Percentiles rank a stretch among this genome's conserved stretches.
Conservation (phyloP, 2,888 invertebrate genomes). For the Mythimna lalbum region DNA sequence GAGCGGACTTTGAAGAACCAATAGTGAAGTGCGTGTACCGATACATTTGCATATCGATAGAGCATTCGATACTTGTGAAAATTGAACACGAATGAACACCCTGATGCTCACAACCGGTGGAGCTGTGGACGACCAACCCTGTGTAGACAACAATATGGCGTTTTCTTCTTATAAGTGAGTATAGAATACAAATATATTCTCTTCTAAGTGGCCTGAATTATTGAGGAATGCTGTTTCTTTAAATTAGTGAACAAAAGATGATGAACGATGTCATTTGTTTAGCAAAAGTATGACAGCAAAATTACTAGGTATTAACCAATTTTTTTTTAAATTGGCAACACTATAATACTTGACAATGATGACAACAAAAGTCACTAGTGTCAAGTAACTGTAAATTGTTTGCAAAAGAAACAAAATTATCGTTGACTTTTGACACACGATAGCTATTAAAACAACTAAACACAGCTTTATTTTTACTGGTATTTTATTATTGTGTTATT, state of each 20-base stretch:
- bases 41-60: constrained; percentile 63
- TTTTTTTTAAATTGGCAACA: constrained; percentile 1
- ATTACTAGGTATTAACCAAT: not conserved
- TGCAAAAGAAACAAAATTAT: constrained; percentile 24
- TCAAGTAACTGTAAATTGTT: constrained; percentile 34
- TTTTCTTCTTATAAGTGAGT: constrained; percentile 89
- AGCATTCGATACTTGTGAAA: constrained; percentile 62
- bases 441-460: constrained; percentile 18
- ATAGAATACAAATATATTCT: constrained; percentile 49
- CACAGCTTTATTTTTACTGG: constrained; percentile 7
- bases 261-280: not conserved
- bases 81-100: constrained; percentile 84
- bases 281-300: constrained; percentile 19
- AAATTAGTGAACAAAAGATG: constrained; percentile 26
- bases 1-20: constrained; percentile 72
- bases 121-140: constrained; percentile 85
- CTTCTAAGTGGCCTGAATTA: constrained; percentile 40
- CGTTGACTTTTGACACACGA: constrained; percentile 34
- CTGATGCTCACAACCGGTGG: constrained; percentile 88
- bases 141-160: constrained; percentile 87
- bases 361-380: constrained; percentile 34
- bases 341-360: constrained; percentile 18
- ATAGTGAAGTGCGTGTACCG: constrained; percentile 78
- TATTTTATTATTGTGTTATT: not conserved
- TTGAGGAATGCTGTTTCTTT: constrained; percentile 16